phyloP scores from a whole-genome alignment of 1,140 invertebrate species.

The Zeugodacus cucurbitae region DNA sequence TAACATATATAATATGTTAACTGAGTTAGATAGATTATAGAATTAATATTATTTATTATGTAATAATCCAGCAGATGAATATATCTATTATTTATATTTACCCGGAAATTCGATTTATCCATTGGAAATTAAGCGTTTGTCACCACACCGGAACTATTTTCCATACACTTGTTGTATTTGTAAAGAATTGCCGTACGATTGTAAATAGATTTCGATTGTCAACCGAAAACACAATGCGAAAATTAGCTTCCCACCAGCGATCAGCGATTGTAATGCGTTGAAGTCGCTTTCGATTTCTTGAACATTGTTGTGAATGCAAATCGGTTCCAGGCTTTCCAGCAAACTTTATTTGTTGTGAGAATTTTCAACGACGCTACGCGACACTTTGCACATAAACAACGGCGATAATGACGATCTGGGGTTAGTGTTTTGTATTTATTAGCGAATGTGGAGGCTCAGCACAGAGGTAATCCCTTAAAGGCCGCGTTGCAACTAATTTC shows the following conservation, averaged over 20 bases:
- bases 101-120: constrained; percentile 44
- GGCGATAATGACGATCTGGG: neutral
- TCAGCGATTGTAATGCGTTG: neutral
- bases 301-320: neutral
- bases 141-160: constrained; percentile 19
- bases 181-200: neutral
- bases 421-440: neutral
- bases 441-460: neutral
- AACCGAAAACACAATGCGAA: neutral
- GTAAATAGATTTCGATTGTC: neutral
- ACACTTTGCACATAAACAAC: neutral
- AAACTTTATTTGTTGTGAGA: neutral
- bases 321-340: neutral
- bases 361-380: neutral
- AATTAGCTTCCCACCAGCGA: neutral
- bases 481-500: constrained; percentile 14
- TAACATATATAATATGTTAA: too few relatives aligned
- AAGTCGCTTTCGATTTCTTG: neutral
- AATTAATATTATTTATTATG: too few relatives aligned
- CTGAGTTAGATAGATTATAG: too few relatives aligned
- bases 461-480: constrained; percentile 16
- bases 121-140: neutral
- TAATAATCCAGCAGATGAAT: too few relatives aligned
- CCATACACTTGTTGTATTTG: neutral
- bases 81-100: neutral